Evolutionary conservation across 2,888 invertebrate species (phyloP), one percentile per base, ranked within the genome.

Genomic region (Diarsia mendica): DNA sequence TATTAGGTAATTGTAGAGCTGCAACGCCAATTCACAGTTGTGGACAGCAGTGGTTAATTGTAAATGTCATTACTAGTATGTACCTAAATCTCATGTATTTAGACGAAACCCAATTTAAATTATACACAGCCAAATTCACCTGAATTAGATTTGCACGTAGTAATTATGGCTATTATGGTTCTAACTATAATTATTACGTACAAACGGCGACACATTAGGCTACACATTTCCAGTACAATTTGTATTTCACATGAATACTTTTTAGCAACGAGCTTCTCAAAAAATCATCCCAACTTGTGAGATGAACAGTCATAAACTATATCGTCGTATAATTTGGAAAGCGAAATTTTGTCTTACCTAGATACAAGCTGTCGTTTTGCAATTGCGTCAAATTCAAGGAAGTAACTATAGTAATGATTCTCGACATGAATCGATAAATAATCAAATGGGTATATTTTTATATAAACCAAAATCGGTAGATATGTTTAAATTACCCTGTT

Each of bases 21-120:
- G 13, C 49, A 51, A 51, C 13, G 13, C 53, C 48, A 39, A 46
- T 58, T 60, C 44, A 13, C 55, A 46, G 23, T 13, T 23, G 10
- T n/a, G 49, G n/a, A 53, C 44, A 63, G 65, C 23, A 33, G 51
- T 61, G 13, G 15, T 23, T 70, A 73, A 69, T 77, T 51, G 64
- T 49, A 63, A 70, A 73, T 23, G 66, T 58, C 58, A 46, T 46
- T 66, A 48, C 15, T 48, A 23, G 0, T 53, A 53, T 2, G 15
- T n/a, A 48, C 10, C 18, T 61, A 60, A 49, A 67, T 48, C 44
- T 60, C 49, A 28, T 48, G 15, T 28, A 61, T 28, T 55, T 28
- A 75, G 48, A 66, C 44, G 48, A 71, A 78, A 64, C 23, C 75
- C 61, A 77, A 80, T 83, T 83, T 68, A 80, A 75, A 73, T 80